Evolutionary conservation across 2,888 invertebrate genomes (phyloP).

Genomic region (Platerodrilus igneus): DNA sequence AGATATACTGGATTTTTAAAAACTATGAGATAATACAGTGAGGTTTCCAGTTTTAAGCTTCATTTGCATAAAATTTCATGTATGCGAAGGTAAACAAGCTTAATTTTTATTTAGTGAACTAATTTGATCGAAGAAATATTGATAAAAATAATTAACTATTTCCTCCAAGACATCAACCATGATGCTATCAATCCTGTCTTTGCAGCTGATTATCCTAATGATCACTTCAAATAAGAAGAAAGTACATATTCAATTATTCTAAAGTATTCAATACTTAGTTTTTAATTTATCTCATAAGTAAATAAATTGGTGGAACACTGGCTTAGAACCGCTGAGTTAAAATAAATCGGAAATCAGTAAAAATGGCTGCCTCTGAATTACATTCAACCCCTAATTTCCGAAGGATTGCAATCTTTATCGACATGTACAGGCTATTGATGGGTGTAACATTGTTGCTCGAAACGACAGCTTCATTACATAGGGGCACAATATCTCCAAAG

Average conservation of each 20-base stretch:
- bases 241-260: too few relatives aligned
- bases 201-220: too few relatives aligned
- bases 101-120: too few relatives aligned
- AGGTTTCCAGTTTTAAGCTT: too few relatives aligned
- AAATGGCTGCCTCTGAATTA: conserved; percentile 18
- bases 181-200: too few relatives aligned
- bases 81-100: too few relatives aligned
- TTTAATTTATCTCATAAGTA: neutral
- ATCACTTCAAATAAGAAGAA: conserved; percentile 1
- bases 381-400: conserved; percentile 24
- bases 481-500: conserved; percentile 11
- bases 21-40: too few relatives aligned
- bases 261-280: neutral
- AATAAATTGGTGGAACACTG: neutral
- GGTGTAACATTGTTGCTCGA: conserved; percentile 23
- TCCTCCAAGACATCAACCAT: too few relatives aligned
- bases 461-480: conserved; percentile 28
- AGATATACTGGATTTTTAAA: too few relatives aligned
- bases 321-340: conserved; percentile 6
- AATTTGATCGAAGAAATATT: too few relatives aligned
- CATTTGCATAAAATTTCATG: too few relatives aligned
- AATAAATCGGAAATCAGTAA: conserved; percentile 17
- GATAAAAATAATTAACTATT: too few relatives aligned
- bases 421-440: conserved; percentile 22
- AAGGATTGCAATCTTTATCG: conserved; percentile 26